Percentiles rank a stretch among this genome's conserved stretches.
Conservation (phyloP, 2,113 vertebrate species). For the Labeo catla region DNA sequence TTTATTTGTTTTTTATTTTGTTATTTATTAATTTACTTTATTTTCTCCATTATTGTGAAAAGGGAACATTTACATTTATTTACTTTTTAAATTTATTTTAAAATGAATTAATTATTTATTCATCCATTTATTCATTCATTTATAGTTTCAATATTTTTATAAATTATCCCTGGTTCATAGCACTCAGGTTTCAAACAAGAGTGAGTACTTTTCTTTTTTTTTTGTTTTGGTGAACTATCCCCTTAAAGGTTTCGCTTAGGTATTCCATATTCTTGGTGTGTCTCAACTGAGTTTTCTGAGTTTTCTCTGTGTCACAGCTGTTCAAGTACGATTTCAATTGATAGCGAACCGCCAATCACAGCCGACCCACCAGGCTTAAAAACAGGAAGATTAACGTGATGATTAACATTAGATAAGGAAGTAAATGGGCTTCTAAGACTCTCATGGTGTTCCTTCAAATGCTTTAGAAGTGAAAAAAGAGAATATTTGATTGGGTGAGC, state of each 20-base stretch:
- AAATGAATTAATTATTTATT: no score
- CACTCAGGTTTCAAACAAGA: no score
- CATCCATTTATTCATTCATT: no score
- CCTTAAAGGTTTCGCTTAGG: background rate
- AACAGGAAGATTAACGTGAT: constrained; percentile 44
- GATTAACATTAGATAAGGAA: constrained; percentile 72
- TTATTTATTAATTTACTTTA: no score
- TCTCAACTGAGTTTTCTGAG: no score
- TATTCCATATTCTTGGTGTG: background rate
- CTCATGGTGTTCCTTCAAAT: constrained; percentile 39
- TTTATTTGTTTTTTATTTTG: no score
- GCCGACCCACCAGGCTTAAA: constrained; percentile 48
- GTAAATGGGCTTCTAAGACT: constrained; percentile 69
- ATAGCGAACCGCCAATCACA: constrained; percentile 43
- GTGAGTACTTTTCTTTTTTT: no score
- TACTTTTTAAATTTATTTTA: no score
- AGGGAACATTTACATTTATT: no score
- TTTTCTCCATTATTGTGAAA: no score
- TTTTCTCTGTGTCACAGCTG: background rate
- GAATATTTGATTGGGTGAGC: constrained; percentile 65
- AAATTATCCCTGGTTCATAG: no score
- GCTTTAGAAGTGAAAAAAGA: constrained; percentile 24
- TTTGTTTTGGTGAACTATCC: background rate
- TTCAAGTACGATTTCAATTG: background rate
- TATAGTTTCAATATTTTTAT: no score